Evolutionary conservation across 2,888 invertebrate genomes (phyloP), one percentile per base, ranked within the genome.

Genomic region (Pollenia labialis): DNA sequence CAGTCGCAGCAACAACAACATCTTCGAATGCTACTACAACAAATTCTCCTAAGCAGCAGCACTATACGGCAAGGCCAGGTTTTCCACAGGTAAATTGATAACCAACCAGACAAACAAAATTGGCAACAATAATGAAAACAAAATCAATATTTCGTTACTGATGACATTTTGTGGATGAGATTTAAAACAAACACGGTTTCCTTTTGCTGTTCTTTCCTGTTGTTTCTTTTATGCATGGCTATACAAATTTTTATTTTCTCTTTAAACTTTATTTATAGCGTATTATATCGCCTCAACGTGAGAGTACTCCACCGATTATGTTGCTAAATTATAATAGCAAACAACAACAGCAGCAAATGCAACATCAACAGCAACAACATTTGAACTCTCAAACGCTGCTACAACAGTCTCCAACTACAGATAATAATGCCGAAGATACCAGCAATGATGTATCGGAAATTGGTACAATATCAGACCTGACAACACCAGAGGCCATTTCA

Each of bases 21-120:
- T 50, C 48, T 11, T n/a, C 79, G 40, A 81, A 64, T 80, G 48
- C 69, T 74, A 64, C 62, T 56, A 58, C 56, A 42, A 75, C 71
- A 60, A 88, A 83, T 88, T 94, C 92, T 93, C 95, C 96, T 69
- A 96, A 96, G 66, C 96, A 95, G 90, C 96, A 95, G 90, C 94
- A 95, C 86, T 96, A 96, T 92, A 95, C 97, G 86, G 97, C 97
- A 60, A 94, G 97, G 89, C 98, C 98, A 69, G 98, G 98, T 16
- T 98, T 98, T 94, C 98, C 98, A 87, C 97, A 97, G 94, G 93
- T 93, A 89, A 86, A 79, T 10, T 11, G n/a, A 7, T 7, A 42
- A 1, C n/a, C 4, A 69, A 18, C 48, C 40, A 85, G 46, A 71
- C 62, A 58, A 84, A 74, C 46, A 74, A 85, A 85, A 80, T 81